Percentiles rank a stretch among this genome's conserved stretches.
Evolutionary conservation across 2,888 invertebrate species (phyloP).

Genomic region (Drosophila colorata): DNA sequence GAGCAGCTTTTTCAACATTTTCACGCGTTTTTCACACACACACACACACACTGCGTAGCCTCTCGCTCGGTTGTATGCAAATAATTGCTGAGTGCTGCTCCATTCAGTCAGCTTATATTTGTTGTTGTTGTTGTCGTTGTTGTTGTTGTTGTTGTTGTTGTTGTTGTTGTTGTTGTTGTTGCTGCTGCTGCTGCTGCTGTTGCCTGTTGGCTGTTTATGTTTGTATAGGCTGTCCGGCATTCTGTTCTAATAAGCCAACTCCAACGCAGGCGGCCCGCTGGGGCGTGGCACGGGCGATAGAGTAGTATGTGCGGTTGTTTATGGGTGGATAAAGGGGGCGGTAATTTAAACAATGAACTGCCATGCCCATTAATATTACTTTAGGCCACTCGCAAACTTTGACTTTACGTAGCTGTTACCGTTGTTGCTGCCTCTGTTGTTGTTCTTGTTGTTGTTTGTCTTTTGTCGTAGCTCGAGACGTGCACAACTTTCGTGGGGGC

Average conservation of each 20-base stretch:
- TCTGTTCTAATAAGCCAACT: constrained; percentile 53
- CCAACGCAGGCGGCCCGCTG: constrained; percentile 9
- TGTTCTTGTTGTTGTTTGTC: constrained; percentile 36
- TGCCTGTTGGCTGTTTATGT: constrained; percentile 46
- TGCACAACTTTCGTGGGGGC: constrained; percentile 19
- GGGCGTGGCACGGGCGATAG: constrained; percentile 11
- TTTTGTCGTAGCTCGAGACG: constrained; percentile 46
- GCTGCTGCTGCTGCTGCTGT: not conserved
- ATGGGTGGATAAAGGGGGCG: constrained; percentile 11
- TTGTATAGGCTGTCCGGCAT: constrained; percentile 57
- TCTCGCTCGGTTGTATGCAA: constrained; percentile 65
- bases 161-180: constrained; percentile 3
- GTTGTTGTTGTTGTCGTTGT: constrained; percentile 36
- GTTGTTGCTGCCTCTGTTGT: constrained; percentile 7
- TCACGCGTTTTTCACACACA: constrained; percentile 52
- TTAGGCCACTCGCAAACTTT: constrained; percentile 69
- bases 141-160: constrained; percentile 6
- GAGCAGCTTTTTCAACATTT: constrained; percentile 51
- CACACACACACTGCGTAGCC: constrained; percentile 8
- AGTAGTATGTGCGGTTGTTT: not conserved
- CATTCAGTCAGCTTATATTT: constrained; percentile 48
- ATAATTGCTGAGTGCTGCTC: constrained; percentile 71
- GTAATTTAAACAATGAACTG: constrained; percentile 78
- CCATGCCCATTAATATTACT: constrained; percentile 77
- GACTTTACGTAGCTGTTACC: constrained; percentile 46